Evolutionary conservation across 2,797 vertebrate genomes (phyloP), one percentile per base, ranked within the genome.

Genomic region (Lepus townsendii): DNA sequence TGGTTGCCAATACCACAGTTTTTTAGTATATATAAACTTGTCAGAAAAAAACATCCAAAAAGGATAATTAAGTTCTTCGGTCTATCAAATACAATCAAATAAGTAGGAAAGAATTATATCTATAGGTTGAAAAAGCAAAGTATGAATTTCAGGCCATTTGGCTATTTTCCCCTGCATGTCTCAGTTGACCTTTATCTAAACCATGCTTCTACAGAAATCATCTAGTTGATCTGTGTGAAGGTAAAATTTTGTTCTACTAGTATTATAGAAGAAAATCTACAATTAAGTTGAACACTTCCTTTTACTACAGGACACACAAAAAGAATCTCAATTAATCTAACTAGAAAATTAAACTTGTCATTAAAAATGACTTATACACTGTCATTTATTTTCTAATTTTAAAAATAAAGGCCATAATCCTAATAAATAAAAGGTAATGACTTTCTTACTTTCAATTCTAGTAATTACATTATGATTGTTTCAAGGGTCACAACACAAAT

Each of bases 401-500:
- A 85, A 8, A 93, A 94, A 77, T 78, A 69, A 93, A 71, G 79
- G 35, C 30, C 72, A 79, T 78, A 89, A 86, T 66, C 65, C 82
- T 72, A 80, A 66, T 52, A 90, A 84, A 71, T 38, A 83, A 72
- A 16, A 19, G 68, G n/a, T 79, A 30, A 71, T 63, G 16, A 85
- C 10, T 47, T 62, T 89, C 38, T 91, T 89, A 83, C 4, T 54
- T 62, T 82, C 35, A 20, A 30, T 84, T 88, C 83, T 71, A 62
- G 50, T 73, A 90, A 87, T 30, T 86, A 57, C 32, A 66, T 66
- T 88, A 94, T 86, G 75, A 95, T 12, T 80, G 54, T 88, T 90
- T 96, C 38, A 88, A 93, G 71, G 60, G 35, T 76, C 78, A 88
- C 20, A 75, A 94, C 4, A 63, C 69, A 85, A 84, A 92, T 77